Percentiles rank a stretch among this genome's conserved stretches.
phyloP scores from a whole-genome alignment of 2,888 invertebrate species.

The Eupithecia subumbrata region DNA sequence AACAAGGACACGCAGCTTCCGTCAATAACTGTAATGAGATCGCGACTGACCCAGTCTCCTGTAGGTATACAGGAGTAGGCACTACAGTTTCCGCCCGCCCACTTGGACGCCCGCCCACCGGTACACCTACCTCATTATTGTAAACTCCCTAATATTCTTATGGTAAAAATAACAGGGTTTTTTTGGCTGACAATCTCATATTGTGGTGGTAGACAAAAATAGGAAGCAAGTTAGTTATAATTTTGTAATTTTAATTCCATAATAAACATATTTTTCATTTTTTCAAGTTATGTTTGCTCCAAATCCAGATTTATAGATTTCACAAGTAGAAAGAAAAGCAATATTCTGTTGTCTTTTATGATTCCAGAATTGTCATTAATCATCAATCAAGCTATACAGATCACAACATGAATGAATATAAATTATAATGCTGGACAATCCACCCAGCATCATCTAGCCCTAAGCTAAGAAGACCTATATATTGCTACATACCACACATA shows the following conservation, averaged over 20 bases:
- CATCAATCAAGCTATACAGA: not conserved
- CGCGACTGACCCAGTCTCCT: conserved; percentile 38
- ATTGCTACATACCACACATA: not conserved
- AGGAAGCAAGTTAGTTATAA: not conserved
- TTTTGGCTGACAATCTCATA: conserved; percentile 4
- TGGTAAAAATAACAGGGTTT: conserved; percentile 24
- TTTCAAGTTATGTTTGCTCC: not conserved
- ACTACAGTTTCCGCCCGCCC: conserved; percentile 45
- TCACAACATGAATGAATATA: too few relatives aligned
- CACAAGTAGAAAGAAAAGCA: not conserved
- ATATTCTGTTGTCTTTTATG: not conserved
- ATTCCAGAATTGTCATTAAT: not conserved
- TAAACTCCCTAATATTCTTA: conserved; percentile 38
- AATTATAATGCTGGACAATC: too few relatives aligned
- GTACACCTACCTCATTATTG: conserved; percentile 43
- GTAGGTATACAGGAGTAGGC: conserved; percentile 42
- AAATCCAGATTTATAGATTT: not conserved
- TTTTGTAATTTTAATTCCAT: too few relatives aligned
- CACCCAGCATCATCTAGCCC: too few relatives aligned
- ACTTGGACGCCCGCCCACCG: conserved; percentile 40
- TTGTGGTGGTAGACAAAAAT: not conserved
- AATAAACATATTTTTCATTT: too few relatives aligned
- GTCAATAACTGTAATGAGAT: conserved; percentile 43
- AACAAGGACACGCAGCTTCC: conserved; percentile 35
- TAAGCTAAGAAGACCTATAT: too few relatives aligned